A percentile compares a stretch with the other conserved stretches of the same genome.
Conservation (phyloP, 2,888 invertebrate genomes). For the Selenia dentaria region DNA sequence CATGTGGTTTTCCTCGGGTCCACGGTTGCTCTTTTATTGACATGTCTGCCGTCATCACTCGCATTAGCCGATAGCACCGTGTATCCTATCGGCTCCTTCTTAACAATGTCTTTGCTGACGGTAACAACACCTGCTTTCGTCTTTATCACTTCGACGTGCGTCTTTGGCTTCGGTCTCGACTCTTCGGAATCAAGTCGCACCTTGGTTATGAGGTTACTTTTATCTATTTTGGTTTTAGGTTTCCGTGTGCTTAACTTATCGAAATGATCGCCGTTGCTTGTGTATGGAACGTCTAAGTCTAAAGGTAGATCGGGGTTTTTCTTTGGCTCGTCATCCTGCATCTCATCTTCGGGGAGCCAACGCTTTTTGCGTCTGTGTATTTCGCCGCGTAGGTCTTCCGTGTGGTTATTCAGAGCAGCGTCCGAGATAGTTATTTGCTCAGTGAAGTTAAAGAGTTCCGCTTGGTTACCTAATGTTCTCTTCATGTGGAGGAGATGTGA, state of each 20-base stretch:
- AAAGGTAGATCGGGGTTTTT: slow-evolving; percentile 87
- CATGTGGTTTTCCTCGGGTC: slow-evolving; percentile 97
- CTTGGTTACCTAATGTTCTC: slow-evolving; percentile 60
- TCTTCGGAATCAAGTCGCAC: slow-evolving; percentile 80
- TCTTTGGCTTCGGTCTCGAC: slow-evolving; percentile 87
- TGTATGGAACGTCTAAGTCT: slow-evolving; percentile 87
- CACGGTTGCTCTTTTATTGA: slow-evolving; percentile 88
- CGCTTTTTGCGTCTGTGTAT: slow-evolving; percentile 81
- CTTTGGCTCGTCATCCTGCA: slow-evolving; percentile 84
- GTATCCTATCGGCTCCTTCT: slow-evolving; percentile 82
- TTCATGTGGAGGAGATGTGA: slow-evolving; percentile 86
- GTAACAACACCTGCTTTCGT: slow-evolving; percentile 87
- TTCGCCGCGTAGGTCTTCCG: slow-evolving; percentile 67
- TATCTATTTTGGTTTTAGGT: slow-evolving; percentile 81
- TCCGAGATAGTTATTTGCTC: slow-evolving; percentile 55
- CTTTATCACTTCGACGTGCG: slow-evolving; percentile 87
- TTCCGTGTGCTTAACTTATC: slow-evolving; percentile 78
- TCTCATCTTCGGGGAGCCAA: slow-evolving; percentile 88
- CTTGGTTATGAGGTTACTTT: slow-evolving; percentile 81
- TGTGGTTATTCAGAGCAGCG: slow-evolving; percentile 55
- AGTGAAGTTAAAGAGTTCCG: slow-evolving; percentile 71
- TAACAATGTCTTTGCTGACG: slow-evolving; percentile 86
- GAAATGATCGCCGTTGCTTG: slow-evolving; percentile 84
- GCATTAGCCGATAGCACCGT: slow-evolving; percentile 74
- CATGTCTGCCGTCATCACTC: slow-evolving; percentile 84